Evolutionary conservation across 2,797 vertebrate genomes (phyloP), one percentile per base, ranked within the genome.

Genomic region (Trichosurus vulpecula): DNA sequence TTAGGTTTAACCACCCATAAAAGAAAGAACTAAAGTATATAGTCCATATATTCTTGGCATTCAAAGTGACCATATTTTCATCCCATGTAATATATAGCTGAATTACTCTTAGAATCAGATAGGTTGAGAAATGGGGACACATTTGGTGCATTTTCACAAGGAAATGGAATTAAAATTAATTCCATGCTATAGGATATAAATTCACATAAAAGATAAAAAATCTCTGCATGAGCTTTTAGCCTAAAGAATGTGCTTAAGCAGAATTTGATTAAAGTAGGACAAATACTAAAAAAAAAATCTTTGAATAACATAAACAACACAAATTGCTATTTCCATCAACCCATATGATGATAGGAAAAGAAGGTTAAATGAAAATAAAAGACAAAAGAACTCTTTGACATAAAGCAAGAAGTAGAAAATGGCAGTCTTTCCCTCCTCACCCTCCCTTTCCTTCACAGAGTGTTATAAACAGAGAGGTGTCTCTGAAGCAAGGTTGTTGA

Each of bases 221-320:
- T 94, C 14, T 61, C 93, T 93, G 11, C 3, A 95, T 94, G 19
- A 11, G 96, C 81, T 96, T 97, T 94, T 96, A 93, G 92, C 53
- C 53, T 96, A 52, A 54, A 41, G 93, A 96, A 95, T 90, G 56
- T 0, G 96, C 5, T 96, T 91, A 94, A 96, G 96, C 9, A 25
- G 53, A 94, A 93, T 97, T 96, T 98, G 97, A 92, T 97, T 95
- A 96, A 96, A 97, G 8, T 5, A 74, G 4, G 93, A 31, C 8
- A 11, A n/a, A 97, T 47, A 47, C 30, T 61, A 14, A 90, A 96
- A 97, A 93, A 96, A 96, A 96, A 90, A 92, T 25, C 16, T 90
- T 54, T 54, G 1, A 51, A 93, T 94, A n/a, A 61, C 96, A 95
- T 12, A 91, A 66, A 55, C 54, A 97, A 93, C 81, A 95, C 91